These are phyloP conservation scores for Archivesica marissinica DNA, from an alignment of 1,140 invertebrate species.

Conservation along the genomic window DNA sequence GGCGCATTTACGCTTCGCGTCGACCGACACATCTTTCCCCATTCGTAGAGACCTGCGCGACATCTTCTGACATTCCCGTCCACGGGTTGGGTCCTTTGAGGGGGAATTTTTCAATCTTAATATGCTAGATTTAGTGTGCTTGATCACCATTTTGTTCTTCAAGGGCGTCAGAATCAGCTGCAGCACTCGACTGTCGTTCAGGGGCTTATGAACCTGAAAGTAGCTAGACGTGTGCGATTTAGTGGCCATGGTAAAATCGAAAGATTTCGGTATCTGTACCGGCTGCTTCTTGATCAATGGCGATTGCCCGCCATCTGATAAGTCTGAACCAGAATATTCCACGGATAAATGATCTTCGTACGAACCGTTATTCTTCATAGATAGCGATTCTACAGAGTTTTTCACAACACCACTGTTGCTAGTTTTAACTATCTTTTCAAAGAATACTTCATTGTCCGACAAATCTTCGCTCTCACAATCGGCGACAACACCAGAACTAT, in stretches of 20 bases:
- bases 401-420: too few relatives aligned
- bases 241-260: slow-evolving; percentile 49
- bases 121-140: slow-evolving; percentile 76
- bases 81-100: slow-evolving; percentile 59
- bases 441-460: slow-evolving; percentile 43
- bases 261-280: not conserved
- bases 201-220: slow-evolving; percentile 21
- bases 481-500: slow-evolving; percentile 52
- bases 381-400: not conserved
- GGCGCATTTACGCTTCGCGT: slow-evolving; percentile 50
- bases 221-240: slow-evolving; percentile 29
- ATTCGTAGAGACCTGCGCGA: not conserved
- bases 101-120: slow-evolving; percentile 72
- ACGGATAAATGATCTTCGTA: not conserved
- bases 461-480: slow-evolving; percentile 57
- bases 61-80: slow-evolving; percentile 49
- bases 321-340: slow-evolving; percentile 44
- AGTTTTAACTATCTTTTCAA: not conserved
- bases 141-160: slow-evolving; percentile 66
- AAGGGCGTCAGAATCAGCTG: slow-evolving; percentile 73
- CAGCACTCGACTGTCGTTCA: slow-evolving; percentile 69
- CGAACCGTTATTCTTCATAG: not conserved
- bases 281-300: not conserved
- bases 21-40: slow-evolving; percentile 2
- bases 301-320: not conserved